Conservation (phyloP, 2,113 vertebrate species). For the Butorides virescens region DNA sequence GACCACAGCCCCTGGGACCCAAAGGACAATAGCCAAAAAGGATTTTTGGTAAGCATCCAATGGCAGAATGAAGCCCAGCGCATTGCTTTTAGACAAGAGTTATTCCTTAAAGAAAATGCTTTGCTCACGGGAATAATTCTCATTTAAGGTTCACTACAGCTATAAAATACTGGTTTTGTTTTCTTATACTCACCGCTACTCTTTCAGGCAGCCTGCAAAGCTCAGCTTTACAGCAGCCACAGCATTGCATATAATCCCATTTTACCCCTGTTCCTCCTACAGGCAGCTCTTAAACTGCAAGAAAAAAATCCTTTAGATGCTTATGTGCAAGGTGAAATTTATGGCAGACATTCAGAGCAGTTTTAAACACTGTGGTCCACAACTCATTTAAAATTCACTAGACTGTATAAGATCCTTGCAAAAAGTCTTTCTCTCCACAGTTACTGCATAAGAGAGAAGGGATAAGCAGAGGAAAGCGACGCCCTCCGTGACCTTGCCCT, state of each 20-base stretch:
- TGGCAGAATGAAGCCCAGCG: background rate
- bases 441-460: background rate
- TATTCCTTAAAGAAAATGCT: background rate
- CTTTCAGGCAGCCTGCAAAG: background rate
- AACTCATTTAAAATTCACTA: background rate
- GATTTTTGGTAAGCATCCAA: background rate
- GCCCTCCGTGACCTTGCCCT: background rate
- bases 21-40: background rate
- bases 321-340: background rate
- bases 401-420: background rate
- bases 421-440: background rate
- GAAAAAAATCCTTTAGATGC: background rate
- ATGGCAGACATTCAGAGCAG: background rate
- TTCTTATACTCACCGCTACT: background rate
- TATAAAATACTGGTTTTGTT: background rate
- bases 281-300: background rate
- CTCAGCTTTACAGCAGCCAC: background rate
- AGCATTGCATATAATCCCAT: background rate
- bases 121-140: background rate
- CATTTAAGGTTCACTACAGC: background rate
- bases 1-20: rapidly evolving
- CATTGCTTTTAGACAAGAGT: background rate
- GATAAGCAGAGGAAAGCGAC: background rate
- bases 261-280: background rate
- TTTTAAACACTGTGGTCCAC: background rate